phyloP scores from a whole-genome alignment of 2,797 vertebrate genomes.

The Momotus momota region DNA sequence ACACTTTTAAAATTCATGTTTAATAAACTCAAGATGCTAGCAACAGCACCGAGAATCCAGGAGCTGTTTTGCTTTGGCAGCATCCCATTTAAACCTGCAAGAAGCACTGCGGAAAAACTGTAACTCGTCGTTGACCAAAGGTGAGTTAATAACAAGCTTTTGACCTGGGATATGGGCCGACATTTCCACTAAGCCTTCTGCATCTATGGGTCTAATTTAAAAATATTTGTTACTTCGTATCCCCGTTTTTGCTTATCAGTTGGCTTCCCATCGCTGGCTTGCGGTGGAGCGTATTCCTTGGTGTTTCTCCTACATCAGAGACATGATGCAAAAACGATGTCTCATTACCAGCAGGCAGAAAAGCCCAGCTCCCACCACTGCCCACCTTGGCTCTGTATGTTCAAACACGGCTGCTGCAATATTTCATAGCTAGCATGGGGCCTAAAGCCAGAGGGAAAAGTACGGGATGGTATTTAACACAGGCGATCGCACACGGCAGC shows the following conservation, averaged over 20 bases:
- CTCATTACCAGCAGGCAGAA: background rate
- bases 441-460: background rate
- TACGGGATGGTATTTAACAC: background rate
- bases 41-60: background rate
- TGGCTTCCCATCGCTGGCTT: background rate
- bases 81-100: background rate
- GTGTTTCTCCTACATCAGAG: background rate
- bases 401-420: background rate
- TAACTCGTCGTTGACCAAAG: background rate
- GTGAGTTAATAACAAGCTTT: background rate
- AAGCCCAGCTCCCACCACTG: background rate
- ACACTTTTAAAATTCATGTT: constrained; percentile 31
- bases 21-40: constrained; percentile 47
- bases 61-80: constrained; percentile 14
- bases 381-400: background rate
- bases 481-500: accelerated
- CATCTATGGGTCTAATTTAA: background rate
- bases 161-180: background rate
- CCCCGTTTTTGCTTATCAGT: background rate
- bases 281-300: background rate
- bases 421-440: background rate
- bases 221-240: background rate
- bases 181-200: background rate
- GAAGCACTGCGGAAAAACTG: background rate
- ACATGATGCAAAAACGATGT: background rate